Conservation (phyloP, 2,888 invertebrate genomes). For the Diarsia dahlii region DNA sequence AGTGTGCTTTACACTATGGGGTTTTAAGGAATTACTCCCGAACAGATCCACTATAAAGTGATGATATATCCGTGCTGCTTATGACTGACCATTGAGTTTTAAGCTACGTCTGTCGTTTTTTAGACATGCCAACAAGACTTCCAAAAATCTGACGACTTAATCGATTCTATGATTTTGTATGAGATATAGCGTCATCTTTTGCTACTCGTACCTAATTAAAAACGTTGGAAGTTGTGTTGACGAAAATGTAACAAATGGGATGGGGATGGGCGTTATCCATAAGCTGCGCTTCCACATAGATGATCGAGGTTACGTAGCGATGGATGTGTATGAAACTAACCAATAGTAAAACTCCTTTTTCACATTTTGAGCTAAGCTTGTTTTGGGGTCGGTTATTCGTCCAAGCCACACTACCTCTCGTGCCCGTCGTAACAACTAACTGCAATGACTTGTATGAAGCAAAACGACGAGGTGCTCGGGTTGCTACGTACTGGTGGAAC, state of each 20-base stretch:
- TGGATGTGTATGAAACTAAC: too few relatives aligned
- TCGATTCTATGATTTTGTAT: not conserved
- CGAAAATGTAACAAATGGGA: not conserved
- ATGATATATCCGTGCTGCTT: not conserved
- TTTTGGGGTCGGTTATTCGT: too few relatives aligned
- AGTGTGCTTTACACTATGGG: not conserved
- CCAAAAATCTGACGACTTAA: not conserved
- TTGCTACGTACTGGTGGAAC: too few relatives aligned
- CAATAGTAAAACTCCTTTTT: too few relatives aligned
- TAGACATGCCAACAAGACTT: not conserved
- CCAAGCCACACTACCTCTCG: too few relatives aligned
- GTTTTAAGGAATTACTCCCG: not conserved
- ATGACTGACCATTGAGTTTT: not conserved
- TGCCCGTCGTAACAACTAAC: too few relatives aligned
- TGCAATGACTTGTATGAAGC: too few relatives aligned
- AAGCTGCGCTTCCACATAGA: too few relatives aligned
- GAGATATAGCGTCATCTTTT: not conserved
- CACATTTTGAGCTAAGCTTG: too few relatives aligned
- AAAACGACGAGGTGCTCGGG: too few relatives aligned
- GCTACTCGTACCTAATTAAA: not conserved
- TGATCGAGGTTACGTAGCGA: too few relatives aligned
- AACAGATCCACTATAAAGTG: not conserved
- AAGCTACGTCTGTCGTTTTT: not conserved
- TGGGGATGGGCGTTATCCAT: too few relatives aligned
- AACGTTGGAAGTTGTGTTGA: not conserved